These are phyloP conservation scores for Vicugna pacos DNA, from an alignment of 2,113 vertebrate species.

Conservation along the genomic window DNA sequence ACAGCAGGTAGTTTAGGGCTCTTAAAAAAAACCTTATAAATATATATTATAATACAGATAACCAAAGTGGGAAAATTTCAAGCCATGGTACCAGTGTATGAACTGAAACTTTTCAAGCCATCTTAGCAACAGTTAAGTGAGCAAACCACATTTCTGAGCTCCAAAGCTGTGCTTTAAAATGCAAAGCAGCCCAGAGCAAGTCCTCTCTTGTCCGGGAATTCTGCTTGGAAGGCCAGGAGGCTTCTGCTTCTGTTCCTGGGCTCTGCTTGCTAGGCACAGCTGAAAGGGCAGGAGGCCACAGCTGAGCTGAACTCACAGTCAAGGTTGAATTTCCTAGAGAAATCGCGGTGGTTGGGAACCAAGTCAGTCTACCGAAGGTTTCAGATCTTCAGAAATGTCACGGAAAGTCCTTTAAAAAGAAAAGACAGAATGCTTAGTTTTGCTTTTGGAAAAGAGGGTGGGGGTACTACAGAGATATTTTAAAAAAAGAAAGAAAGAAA, in stretches of 20 bases:
- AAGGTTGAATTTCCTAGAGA: neutral
- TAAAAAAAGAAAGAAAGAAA: too few relatives aligned
- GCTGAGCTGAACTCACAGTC: constrained; percentile 59
- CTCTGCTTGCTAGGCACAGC: constrained; percentile 66
- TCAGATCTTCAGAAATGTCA: constrained; percentile 86
- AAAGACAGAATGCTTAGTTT: constrained; percentile 28
- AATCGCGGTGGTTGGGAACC: neutral
- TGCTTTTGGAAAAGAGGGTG: neutral
- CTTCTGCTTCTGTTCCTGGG: constrained; percentile 54
- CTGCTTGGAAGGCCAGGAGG: constrained; percentile 72
- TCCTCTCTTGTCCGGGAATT: constrained; percentile 57
- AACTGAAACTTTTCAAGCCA: constrained; percentile 70
- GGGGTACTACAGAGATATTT: neutral
- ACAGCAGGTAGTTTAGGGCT: constrained; percentile 69
- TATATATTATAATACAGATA: constrained; percentile 70
- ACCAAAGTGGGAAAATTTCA: constrained; percentile 75
- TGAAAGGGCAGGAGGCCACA: constrained; percentile 68
- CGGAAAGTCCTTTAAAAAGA: constrained; percentile 80
- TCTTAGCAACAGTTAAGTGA: constrained; percentile 69
- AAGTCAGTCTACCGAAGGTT: constrained; percentile 83
- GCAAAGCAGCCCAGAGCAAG: constrained; percentile 73
- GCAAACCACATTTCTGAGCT: constrained; percentile 69
- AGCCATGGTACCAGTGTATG: constrained; percentile 80
- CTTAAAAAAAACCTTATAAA: constrained; percentile 76
- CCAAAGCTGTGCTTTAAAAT: constrained; percentile 60